phyloP scores from a whole-genome alignment of 1,140 invertebrate species.

The Drosophila kanapiae region DNA sequence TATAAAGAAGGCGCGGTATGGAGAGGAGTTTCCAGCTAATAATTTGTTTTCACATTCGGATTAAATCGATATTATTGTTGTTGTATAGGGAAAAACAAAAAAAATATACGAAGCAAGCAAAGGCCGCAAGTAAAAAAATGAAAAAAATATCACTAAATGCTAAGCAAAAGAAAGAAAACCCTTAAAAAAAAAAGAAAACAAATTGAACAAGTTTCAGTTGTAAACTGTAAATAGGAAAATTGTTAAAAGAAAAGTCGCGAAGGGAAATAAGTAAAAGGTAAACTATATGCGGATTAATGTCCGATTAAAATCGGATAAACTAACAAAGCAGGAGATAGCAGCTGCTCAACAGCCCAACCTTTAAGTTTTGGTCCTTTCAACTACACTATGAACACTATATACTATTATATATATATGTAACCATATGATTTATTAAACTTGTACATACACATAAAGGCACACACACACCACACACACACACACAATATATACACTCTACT shows the following conservation, averaged over 20 bases:
- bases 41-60: constrained; percentile 66
- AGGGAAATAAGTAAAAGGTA: background rate
- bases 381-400: background rate
- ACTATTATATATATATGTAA: background rate
- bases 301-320: constrained; percentile 36
- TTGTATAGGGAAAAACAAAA: constrained; percentile 22
- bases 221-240: constrained; percentile 55
- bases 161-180: constrained; percentile 46
- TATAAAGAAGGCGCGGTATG: constrained; percentile 27
- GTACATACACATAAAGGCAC: constrained; percentile 29
- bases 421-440: constrained; percentile 26
- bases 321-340: constrained; percentile 7
- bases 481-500: constrained; percentile 5
- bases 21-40: constrained; percentile 33
- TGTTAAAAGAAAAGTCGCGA: constrained; percentile 17
- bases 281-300: constrained; percentile 13
- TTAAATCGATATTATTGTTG: constrained; percentile 67
- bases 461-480: constrained; percentile 2
- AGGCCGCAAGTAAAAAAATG: constrained; percentile 13
- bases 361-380: constrained; percentile 18
- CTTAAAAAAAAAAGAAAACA: constrained; percentile 1
- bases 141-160: constrained; percentile 70
- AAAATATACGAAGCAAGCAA: constrained; percentile 1
- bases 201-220: constrained; percentile 49
- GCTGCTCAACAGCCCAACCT: constrained; percentile 25